Percentiles rank a stretch among this genome's conserved stretches.
These are phyloP conservation scores for Nasonia oneida DNA, from an alignment of 2,888 invertebrate species.

Conservation along the genomic window DNA sequence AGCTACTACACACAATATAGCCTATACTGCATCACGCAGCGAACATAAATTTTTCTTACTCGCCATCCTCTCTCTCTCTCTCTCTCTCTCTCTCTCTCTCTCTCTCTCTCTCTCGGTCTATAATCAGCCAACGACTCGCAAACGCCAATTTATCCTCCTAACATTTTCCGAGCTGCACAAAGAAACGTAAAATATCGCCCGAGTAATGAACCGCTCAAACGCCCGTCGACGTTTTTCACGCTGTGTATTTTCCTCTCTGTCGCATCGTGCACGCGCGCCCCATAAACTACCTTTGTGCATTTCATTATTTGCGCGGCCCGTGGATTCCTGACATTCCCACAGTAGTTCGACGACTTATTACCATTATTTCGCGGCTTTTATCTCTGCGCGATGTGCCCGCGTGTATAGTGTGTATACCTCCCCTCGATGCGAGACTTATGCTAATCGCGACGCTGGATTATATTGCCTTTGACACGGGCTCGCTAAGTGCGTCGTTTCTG, in stretches of 20 bases:
- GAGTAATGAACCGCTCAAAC: conserved; percentile 20
- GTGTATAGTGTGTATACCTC: background rate
- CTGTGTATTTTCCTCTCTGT: conserved; percentile 18
- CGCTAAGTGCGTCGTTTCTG: conserved; percentile 25
- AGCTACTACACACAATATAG: background rate
- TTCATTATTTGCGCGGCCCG: conserved; percentile 39
- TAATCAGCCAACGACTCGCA: background rate
- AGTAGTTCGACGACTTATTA: conserved; percentile 55
- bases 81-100: no score
- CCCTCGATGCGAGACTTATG: conserved; percentile 30
- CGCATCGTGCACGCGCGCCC: background rate
- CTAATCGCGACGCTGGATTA: conserved; percentile 28
- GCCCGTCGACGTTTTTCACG: conserved; percentile 7
- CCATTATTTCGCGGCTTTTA: conserved; percentile 48
- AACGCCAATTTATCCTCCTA: conserved; percentile 25
- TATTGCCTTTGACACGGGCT: conserved; percentile 42
- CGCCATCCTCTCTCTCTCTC: background rate
- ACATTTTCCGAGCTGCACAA: conserved; percentile 4
- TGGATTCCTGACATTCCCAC: conserved; percentile 49
- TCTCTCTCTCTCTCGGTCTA: background rate
- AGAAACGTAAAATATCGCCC: conserved; percentile 11
- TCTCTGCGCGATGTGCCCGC: background rate
- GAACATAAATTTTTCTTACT: conserved; percentile 4
- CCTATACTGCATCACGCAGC: background rate
- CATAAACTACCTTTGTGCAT: conserved; percentile 47